Conservation (phyloP, 2,888 invertebrate genomes). For the Hypsopygia costalis region DNA sequence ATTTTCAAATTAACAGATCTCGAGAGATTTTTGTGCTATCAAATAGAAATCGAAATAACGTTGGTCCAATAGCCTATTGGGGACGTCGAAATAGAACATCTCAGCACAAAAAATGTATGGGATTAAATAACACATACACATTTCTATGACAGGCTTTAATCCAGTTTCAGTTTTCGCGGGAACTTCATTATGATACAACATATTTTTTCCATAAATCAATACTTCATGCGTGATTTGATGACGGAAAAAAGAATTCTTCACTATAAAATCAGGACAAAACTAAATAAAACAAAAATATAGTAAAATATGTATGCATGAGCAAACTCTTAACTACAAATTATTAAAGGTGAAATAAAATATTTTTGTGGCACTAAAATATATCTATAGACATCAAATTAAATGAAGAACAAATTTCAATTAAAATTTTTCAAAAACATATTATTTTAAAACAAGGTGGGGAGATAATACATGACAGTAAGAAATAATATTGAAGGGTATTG, state of each 20-base stretch:
- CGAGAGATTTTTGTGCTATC: too few relatives aligned
- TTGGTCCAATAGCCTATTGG: too few relatives aligned
- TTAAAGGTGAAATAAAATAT: slow-evolving; percentile 39
- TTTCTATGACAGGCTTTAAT: slow-evolving; percentile 68
- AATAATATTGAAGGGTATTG: slow-evolving; percentile 32
- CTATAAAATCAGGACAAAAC: slow-evolving; percentile 40
- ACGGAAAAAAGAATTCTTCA: slow-evolving; percentile 32
- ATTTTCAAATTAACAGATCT: too few relatives aligned
- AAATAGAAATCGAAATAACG: too few relatives aligned
- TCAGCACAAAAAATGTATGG: too few relatives aligned
- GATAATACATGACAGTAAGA: slow-evolving; percentile 36
- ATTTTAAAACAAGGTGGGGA: slow-evolving; percentile 70
- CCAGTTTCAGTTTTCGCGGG: slow-evolving; percentile 65
- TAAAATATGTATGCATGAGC: slow-evolving; percentile 55
- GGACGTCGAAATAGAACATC: too few relatives aligned
- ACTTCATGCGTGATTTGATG: slow-evolving; percentile 33
- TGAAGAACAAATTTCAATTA: slow-evolving; percentile 42
- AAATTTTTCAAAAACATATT: slow-evolving; percentile 53
- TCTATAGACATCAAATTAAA: slow-evolving; percentile 42
- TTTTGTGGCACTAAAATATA: slow-evolving; percentile 46
- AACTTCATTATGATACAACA: slow-evolving; percentile 58
- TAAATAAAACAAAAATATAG: slow-evolving; percentile 52
- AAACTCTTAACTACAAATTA: slow-evolving; percentile 51
- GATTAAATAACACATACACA: slow-evolving; percentile 10
- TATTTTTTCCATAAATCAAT: slow-evolving; percentile 50